Base-by-base conservation (phyloP, 2,888 invertebrate genomes). In the Salpingus planirostris region DNA sequence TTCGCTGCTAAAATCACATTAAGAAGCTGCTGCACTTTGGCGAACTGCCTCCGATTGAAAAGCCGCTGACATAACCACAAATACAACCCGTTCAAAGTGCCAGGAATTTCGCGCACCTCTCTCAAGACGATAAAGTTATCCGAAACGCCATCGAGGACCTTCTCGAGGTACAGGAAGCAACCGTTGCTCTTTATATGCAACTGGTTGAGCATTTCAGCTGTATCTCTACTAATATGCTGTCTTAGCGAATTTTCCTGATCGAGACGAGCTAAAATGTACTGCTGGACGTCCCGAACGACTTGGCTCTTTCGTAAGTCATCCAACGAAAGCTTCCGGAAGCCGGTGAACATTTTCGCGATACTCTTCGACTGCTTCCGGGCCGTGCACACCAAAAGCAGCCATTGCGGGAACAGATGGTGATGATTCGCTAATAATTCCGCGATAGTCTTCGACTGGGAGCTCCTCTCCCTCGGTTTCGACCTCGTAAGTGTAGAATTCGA, bases 161-260 rank as follows among this genome's bases (percentile, higher is more conserved):
- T 86, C 57, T 89, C 88, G 40, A 90, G 62, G 50, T 90, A 91
- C 2, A 91, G 70, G 42, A 91, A 79, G 50, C 90, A 91, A 0
- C 93, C 96, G 55, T 95, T 93, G 56, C 91, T 91, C 65, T 96
- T 96, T 49, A 96, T 95, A 55, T 95, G 83, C 22, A 96, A 69
- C 54, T 93, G 92, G 64, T 96, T 95, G 2, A 96, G 66, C 64
- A 92, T 91, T 45, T 95, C 93, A 0, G 95, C 95, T 1, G 93
- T 93, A 55, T 89, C 88, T 33, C 84, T 71, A 23, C 88, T 90
- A 40, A 95, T 81, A 54, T 93, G 90, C 39, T 89, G 88, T 21
- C 89, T 70, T 5, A 95, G 71, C 14, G 84, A 77, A 11, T 90
- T 89, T 55, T 95, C 93, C 6, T 85, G 81, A 58, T 95, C 93